Percentiles rank a stretch among this genome's conserved stretches.
Conservation (phyloP, 2,888 invertebrate species). For the Amblyjoppa fuscipennis region DNA sequence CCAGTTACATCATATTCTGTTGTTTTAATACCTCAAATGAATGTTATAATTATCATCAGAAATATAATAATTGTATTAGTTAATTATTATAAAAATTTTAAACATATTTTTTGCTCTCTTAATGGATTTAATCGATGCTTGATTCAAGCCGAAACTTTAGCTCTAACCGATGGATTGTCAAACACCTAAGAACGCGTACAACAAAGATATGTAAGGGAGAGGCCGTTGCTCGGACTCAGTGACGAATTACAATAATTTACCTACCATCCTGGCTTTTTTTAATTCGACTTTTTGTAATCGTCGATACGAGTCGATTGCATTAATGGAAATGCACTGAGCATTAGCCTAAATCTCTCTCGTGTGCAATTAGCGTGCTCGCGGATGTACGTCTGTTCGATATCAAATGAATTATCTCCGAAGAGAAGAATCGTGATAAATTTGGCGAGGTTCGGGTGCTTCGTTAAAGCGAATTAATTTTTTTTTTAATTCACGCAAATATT, state of each 20-base stretch:
- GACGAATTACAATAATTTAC: conserved; percentile 49
- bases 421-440: conserved; percentile 8
- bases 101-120: conserved; percentile 67
- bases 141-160: conserved; percentile 23
- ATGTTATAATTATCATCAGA: neutral
- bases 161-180: conserved; percentile 73
- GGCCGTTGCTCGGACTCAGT: conserved; percentile 74
- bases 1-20: neutral
- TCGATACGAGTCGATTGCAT: conserved; percentile 3
- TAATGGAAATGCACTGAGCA: neutral
- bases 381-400: conserved; percentile 8
- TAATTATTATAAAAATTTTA: conserved; percentile 19
- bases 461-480: neutral
- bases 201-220: conserved; percentile 80
- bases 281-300: conserved; percentile 23
- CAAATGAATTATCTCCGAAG: conserved; percentile 14
- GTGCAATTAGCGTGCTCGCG: conserved; percentile 14
- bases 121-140: conserved; percentile 29
- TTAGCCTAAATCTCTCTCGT: neutral
- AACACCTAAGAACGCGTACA: conserved; percentile 75
- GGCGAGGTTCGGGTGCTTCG: neutral
- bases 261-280: conserved; percentile 24
- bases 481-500: neutral
- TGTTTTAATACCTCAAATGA: conserved; percentile 16
- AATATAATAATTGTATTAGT: neutral